These are phyloP conservation scores for Hydractinia symbiolongicarpus DNA, from an alignment of 30 jellyfish, hydroid and myxozoan genomes.

Conservation along the genomic window DNA sequence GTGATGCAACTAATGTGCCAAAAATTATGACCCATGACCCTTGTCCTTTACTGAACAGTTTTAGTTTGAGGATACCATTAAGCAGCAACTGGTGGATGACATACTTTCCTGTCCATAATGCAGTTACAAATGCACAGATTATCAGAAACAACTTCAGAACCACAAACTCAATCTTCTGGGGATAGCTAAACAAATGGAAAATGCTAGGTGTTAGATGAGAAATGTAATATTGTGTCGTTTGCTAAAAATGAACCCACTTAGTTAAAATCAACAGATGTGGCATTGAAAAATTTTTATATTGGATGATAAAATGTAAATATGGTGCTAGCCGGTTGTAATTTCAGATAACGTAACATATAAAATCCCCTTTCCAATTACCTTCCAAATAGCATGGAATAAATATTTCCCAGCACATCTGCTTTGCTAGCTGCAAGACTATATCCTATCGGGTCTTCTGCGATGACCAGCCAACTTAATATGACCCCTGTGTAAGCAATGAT, in stretches of 20 bases:
- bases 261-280: too few relatives aligned
- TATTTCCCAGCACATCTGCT: conserved; percentile 41
- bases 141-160: conserved; percentile 24
- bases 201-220: not conserved
- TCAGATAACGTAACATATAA: too few relatives aligned
- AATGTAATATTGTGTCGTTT: too few relatives aligned
- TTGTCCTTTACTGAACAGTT: conserved; percentile 29
- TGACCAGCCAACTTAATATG: conserved; percentile 36
- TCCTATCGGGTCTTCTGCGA: conserved; percentile 57
- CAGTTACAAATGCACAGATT: conserved; percentile 29
- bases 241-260: too few relatives aligned
- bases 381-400: conserved; percentile 26
- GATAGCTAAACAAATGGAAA: not conserved
- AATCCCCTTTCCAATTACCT: not conserved
- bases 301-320: too few relatives aligned
- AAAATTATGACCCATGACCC: conserved; percentile 55
- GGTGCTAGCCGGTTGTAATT: too few relatives aligned
- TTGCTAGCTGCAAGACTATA: conserved; percentile 31
- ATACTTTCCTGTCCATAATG: conserved; percentile 30
- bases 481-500: conserved; percentile 27
- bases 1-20: conserved; percentile 22
- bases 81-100: conserved; percentile 33
- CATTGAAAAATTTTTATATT: too few relatives aligned
- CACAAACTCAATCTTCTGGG: not conserved
- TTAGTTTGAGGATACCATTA: conserved; percentile 18